Evolutionary conservation across 1,140 invertebrate genomes (phyloP).

Genomic region (Zaprionus davidi): DNA sequence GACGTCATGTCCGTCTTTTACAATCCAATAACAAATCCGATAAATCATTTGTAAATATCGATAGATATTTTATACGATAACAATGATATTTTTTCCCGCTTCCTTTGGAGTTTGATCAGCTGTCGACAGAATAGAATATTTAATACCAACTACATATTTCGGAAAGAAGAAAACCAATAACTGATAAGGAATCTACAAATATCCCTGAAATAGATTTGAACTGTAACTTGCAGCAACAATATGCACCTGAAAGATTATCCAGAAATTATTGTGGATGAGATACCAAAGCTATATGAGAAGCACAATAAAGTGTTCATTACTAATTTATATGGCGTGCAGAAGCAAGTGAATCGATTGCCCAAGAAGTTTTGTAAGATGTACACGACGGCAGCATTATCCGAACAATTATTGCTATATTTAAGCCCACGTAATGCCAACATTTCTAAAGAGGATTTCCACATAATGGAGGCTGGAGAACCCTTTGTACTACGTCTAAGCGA

Average conservation of each 20-base stretch:
- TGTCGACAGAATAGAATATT: neutral
- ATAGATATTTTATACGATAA: neutral
- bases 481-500: slow-evolving; percentile 49
- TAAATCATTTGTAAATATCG: neutral
- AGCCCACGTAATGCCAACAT: slow-evolving; percentile 30
- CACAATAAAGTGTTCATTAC: slow-evolving; percentile 60
- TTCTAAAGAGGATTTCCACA: slow-evolving; percentile 42
- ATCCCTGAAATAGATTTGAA: neutral
- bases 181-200: neutral
- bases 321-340: slow-evolving; percentile 34
- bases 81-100: neutral
- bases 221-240: neutral
- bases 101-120: neutral
- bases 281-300: slow-evolving; percentile 60
- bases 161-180: neutral
- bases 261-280: slow-evolving; percentile 55
- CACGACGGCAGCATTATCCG: slow-evolving; percentile 52
- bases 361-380: slow-evolving; percentile 66
- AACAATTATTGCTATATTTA: slow-evolving; percentile 46
- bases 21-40: neutral
- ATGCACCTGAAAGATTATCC: slow-evolving; percentile 63
- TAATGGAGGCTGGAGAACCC: slow-evolving; percentile 46
- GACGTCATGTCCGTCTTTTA: neutral
- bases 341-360: slow-evolving; percentile 44
- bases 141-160: neutral